A percentile compares a stretch with the other conserved stretches of the same genome.
Conservation (phyloP, 1,140 invertebrate species). For the Stegodyphus mimosarum region DNA sequence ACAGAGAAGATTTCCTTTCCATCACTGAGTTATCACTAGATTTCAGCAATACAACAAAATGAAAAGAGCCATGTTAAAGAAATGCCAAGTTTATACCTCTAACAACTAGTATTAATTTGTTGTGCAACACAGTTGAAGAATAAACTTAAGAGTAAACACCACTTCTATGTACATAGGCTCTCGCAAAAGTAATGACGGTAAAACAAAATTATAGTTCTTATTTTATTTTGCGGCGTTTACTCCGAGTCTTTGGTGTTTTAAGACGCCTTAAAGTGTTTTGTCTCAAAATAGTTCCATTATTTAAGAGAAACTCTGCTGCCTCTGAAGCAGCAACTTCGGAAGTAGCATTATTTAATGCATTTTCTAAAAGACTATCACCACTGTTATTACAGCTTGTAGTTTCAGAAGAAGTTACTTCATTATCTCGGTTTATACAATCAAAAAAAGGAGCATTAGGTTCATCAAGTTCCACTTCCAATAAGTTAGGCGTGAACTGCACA, state of each 20-base stretch:
- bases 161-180: no score
- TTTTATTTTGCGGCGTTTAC: slow-evolving; percentile 31
- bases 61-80: no score
- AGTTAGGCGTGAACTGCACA: slow-evolving; percentile 28
- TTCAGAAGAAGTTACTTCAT: background rate
- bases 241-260: background rate
- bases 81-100: no score
- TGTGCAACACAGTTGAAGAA: no score
- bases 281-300: background rate
- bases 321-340: background rate
- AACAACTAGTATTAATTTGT: no score
- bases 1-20: no score
- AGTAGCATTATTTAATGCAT: slow-evolving; percentile 10
- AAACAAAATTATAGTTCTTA: background rate
- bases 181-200: no score
- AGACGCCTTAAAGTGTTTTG: background rate
- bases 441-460: slow-evolving; percentile 5
- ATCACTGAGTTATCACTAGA: no score
- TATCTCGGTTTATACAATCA: slow-evolving; percentile 12
- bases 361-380: background rate
- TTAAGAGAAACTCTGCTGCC: background rate
- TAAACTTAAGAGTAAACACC: no score
- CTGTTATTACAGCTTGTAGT: background rate
- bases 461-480: slow-evolving; percentile 26
- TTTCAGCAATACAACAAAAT: no score